phyloP scores from a whole-genome alignment of 2,797 vertebrate species.

The Otus scops region DNA sequence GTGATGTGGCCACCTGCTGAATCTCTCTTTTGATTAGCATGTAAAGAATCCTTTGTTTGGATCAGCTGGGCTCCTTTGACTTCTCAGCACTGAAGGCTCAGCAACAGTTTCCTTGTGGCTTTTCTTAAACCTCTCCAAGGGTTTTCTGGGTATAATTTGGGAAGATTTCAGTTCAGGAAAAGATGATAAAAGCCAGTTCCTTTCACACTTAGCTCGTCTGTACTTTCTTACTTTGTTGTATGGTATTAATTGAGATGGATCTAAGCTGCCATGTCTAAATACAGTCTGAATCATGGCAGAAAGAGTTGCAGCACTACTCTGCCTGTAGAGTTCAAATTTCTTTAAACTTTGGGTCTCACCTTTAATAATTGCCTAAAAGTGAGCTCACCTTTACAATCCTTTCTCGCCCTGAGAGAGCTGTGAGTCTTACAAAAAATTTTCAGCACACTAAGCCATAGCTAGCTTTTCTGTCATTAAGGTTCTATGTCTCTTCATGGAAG shows the following conservation, averaged over 20 bases:
- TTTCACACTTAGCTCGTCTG: background rate
- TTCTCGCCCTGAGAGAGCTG: background rate
- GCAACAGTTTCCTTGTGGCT: background rate
- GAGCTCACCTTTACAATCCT: background rate
- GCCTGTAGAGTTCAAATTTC: background rate
- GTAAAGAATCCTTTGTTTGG: conserved; percentile 18
- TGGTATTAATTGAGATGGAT: background rate
- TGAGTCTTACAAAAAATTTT: background rate
- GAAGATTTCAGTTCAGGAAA: background rate
- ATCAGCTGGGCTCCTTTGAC: background rate
- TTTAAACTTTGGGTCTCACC: background rate
- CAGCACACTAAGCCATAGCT: background rate
- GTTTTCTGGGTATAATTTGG: background rate
- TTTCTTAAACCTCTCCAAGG: conserved; percentile 9
- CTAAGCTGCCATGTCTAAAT: background rate
- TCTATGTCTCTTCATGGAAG: background rate
- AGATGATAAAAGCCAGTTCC: background rate
- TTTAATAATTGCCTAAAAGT: background rate
- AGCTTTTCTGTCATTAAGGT: background rate
- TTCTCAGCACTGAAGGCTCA: background rate
- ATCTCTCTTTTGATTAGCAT: conserved; percentile 2
- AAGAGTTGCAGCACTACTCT: background rate
- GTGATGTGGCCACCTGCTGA: conserved; percentile 31
- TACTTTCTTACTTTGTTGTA: background rate
- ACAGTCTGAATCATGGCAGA: background rate